These are phyloP conservation scores for Megaceryle maxima DNA, from an alignment of 2,113 vertebrate species.

Conservation along the genomic window DNA sequence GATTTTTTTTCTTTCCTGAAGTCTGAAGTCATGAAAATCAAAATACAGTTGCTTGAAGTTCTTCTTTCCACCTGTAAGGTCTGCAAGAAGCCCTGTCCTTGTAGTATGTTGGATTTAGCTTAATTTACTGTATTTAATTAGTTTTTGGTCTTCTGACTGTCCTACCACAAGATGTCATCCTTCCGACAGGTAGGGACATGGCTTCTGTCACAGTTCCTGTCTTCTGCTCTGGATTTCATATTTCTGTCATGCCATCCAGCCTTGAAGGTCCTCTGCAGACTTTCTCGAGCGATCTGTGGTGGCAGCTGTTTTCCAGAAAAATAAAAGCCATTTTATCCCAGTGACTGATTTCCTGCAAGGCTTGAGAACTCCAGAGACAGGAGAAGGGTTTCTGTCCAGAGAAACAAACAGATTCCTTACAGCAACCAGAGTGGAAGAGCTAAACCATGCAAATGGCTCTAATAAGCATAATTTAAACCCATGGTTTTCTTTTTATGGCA, in stretches of 20 bases:
- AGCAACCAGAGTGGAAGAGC: not conserved
- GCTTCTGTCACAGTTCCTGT: not conserved
- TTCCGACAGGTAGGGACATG: not conserved
- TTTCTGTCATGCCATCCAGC: not conserved
- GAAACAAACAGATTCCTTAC: not conserved
- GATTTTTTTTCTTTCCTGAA: not conserved
- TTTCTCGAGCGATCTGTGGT: not conserved
- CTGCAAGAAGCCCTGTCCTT: not conserved
- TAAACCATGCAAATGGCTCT: conserved; percentile 48
- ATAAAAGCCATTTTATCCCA: not conserved
- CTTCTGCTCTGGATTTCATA: not conserved
- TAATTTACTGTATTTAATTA: not conserved
- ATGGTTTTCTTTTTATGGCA: conserved; percentile 58
- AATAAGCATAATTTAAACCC: conserved; percentile 71
- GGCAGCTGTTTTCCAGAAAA: not conserved
- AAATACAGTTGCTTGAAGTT: fast-evolving
- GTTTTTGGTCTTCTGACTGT: not conserved
- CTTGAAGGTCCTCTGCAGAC: not conserved
- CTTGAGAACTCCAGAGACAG: not conserved
- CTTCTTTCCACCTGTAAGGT: not conserved
- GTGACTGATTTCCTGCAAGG: not conserved
- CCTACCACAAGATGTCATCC: conserved; percentile 29
- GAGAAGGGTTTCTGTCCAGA: not conserved
- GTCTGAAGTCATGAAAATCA: fast-evolving
- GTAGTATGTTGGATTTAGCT: not conserved